These are phyloP conservation scores for Rhinophrynus dorsalis DNA, from an alignment of 2,797 vertebrate species.

Conservation along the genomic window DNA sequence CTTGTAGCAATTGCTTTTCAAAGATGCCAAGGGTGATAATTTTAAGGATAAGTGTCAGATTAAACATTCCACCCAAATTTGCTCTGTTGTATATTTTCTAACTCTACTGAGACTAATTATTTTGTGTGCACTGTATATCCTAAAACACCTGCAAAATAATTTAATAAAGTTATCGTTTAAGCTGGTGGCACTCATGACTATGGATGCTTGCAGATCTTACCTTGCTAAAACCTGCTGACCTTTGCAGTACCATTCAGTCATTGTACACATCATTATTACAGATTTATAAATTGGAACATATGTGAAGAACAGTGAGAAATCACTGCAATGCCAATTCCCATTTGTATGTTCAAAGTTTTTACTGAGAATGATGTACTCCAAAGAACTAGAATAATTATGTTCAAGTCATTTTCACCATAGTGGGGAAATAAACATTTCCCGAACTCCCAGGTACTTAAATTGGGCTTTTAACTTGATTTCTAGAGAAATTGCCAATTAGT, in stretches of 20 bases:
- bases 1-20: background rate
- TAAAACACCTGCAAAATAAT: constrained; percentile 7
- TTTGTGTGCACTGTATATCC: background rate
- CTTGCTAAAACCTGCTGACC: constrained; percentile 6
- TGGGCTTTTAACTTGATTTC: no score
- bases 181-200: background rate
- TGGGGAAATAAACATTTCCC: no score
- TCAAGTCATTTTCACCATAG: no score
- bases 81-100: background rate
- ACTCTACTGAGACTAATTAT: constrained; percentile 14
- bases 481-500: no score
- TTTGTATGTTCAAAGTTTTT: background rate
- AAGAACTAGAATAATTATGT: no score
- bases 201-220: background rate
- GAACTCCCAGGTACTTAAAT: no score
- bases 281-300: background rate
- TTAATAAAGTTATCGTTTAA: background rate
- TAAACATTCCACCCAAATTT: background rate
- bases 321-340: background rate
- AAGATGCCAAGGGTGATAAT: background rate
- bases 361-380: no score
- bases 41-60: background rate
- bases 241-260: background rate
- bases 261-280: background rate
- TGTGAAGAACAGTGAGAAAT: constrained; percentile 3